Conservation (phyloP, 1,140 invertebrate species). For the Diorhabda sublineata region DNA sequence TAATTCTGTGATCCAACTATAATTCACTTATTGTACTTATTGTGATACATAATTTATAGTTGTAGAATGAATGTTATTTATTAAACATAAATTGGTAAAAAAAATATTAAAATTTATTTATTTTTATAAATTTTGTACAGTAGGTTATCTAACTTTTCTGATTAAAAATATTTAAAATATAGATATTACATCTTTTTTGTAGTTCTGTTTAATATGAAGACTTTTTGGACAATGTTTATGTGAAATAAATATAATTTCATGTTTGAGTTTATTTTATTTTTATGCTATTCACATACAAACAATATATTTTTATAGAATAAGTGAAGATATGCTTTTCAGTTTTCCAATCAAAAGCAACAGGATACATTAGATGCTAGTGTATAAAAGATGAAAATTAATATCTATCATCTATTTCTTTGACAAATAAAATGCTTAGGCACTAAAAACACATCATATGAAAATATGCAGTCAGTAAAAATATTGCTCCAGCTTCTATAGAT, state of each 20-base stretch:
- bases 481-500: too few relatives aligned
- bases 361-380: too few relatives aligned
- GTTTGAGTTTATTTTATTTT: neutral
- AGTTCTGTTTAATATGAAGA: constrained; percentile 1
- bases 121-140: constrained; percentile 16
- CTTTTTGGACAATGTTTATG: neutral
- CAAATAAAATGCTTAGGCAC: too few relatives aligned
- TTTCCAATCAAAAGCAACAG: too few relatives aligned
- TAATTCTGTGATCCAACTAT: constrained; percentile 6
- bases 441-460: too few relatives aligned
- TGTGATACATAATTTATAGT: constrained; percentile 15
- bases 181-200: neutral
- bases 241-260: neutral
- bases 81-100: constrained; percentile 5
- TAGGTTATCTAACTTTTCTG: neutral
- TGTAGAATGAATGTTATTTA: constrained; percentile 2
- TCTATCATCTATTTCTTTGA: too few relatives aligned
- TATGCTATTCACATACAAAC: neutral
- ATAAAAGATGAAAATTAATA: too few relatives aligned
- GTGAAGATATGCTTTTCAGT: too few relatives aligned
- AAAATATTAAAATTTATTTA: constrained; percentile 5
- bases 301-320: too few relatives aligned
- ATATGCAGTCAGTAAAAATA: too few relatives aligned
- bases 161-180: neutral
- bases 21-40: constrained; percentile 5